Percentiles rank a stretch among this genome's conserved stretches.
These are phyloP conservation scores for Timema podura DNA, from an alignment of 2,888 invertebrate genomes.

Conservation along the genomic window DNA sequence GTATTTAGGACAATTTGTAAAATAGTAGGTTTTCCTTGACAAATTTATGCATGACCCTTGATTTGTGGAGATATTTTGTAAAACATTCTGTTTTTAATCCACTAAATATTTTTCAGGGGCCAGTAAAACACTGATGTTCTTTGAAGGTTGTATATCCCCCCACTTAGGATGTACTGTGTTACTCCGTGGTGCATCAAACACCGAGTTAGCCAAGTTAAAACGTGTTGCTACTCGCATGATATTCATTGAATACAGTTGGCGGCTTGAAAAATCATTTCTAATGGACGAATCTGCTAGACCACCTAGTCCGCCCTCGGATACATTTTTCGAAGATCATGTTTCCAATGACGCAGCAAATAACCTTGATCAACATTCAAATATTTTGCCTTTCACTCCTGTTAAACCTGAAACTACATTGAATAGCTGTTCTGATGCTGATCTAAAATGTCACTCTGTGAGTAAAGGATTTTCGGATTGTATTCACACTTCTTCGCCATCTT, in stretches of 20 bases:
- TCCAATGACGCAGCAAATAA: neutral
- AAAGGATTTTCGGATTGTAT: too few relatives aligned
- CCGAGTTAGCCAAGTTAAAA: constrained; percentile 79
- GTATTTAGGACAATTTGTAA: too few relatives aligned
- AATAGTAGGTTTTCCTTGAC: too few relatives aligned
- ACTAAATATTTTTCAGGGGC: constrained; percentile 46
- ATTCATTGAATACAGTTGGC: constrained; percentile 85
- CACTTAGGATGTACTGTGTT: constrained; percentile 84
- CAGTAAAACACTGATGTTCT: constrained; percentile 85
- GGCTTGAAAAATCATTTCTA: constrained; percentile 84
- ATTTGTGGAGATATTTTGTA: neutral
- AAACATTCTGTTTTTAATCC: neutral
- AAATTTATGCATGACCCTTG: neutral
- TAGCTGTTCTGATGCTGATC: too few relatives aligned
- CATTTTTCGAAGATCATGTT: constrained; percentile 25
- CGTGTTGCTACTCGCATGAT: constrained; percentile 76
- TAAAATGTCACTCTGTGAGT: too few relatives aligned
- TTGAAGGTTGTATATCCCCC: constrained; percentile 83
- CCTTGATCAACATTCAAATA: too few relatives aligned
- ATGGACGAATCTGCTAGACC: constrained; percentile 82
- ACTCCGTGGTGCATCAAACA: constrained; percentile 60
- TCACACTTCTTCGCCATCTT: too few relatives aligned
- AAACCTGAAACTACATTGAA: too few relatives aligned
- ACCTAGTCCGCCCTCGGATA: constrained; percentile 42
- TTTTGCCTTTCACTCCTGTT: too few relatives aligned